phyloP scores from a whole-genome alignment of 2,797 vertebrate species.

The Sebastes elongatus region DNA sequence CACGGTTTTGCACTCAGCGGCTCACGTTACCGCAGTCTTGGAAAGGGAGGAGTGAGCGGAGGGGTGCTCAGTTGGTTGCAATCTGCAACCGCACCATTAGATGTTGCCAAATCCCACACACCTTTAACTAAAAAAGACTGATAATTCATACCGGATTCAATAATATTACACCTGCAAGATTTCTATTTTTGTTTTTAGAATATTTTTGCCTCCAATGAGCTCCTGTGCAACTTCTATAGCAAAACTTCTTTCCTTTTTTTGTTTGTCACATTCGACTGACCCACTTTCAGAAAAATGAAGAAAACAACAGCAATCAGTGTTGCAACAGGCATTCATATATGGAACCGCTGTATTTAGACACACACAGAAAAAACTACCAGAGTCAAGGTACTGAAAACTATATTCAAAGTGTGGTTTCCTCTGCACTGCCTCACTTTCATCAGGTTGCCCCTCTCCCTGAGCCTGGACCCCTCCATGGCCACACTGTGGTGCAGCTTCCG shows the following conservation, averaged over 20 bases:
- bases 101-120: too few species aligned
- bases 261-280: conserved; percentile 17
- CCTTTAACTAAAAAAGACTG: background rate
- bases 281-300: conserved; percentile 29
- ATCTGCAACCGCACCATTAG: too few species aligned
- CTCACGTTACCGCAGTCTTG: too few species aligned
- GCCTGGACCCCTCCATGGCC: conserved; percentile 33
- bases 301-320: conserved; percentile 49
- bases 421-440: conserved; percentile 16
- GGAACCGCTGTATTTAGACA: conserved; percentile 20
- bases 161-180: background rate
- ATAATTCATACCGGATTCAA: background rate
- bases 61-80: too few species aligned
- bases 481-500: conserved; percentile 53
- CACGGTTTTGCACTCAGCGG: too few species aligned
- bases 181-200: background rate
- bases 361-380: conserved; percentile 1
- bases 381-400: conserved; percentile 11
- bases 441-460: conserved; percentile 5
- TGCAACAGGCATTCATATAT: conserved; percentile 1
- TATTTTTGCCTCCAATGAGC: background rate
- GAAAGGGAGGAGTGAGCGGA: too few species aligned
- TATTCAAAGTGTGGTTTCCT: conserved; percentile 38
- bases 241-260: background rate
- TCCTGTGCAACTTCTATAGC: background rate